Percentiles rank a stretch among this genome's conserved stretches.
These are phyloP conservation scores for Cloeon dipterum DNA, from an alignment of 2,888 invertebrate genomes.

Conservation along the genomic window DNA sequence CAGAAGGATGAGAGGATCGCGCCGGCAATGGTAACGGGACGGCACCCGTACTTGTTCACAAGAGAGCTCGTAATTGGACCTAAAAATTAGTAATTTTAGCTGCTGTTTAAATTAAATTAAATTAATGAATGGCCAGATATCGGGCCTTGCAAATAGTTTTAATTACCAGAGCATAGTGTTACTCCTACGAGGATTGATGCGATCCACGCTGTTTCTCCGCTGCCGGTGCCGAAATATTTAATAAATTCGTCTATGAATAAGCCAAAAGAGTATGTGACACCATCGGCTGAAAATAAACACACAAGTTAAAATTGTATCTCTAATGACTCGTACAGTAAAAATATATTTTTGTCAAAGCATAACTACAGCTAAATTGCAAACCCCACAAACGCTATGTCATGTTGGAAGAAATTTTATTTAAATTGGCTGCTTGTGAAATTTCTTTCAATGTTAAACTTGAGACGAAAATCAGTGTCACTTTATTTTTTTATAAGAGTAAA, in stretches of 20 bases:
- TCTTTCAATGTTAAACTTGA: too few species aligned
- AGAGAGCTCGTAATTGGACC: constrained; percentile 89
- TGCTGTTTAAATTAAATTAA: constrained; percentile 9
- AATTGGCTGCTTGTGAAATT: too few species aligned
- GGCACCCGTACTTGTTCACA: constrained; percentile 88
- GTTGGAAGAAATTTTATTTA: too few species aligned
- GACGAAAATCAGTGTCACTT: too few species aligned
- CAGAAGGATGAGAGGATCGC: constrained; percentile 54
- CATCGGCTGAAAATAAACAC: constrained; percentile 54
- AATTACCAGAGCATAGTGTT: constrained; percentile 77
- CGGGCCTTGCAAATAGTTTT: not conserved
- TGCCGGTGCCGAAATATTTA: constrained; percentile 59
- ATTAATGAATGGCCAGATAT: constrained; percentile 13
- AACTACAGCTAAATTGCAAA: too few species aligned
- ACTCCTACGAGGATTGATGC: constrained; percentile 85
- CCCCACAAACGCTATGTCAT: too few species aligned
- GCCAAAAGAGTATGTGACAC: constrained; percentile 94
- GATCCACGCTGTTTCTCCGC: constrained; percentile 78
- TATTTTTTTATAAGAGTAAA: too few species aligned
- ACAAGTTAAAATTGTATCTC: not conserved
- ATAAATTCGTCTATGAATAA: constrained; percentile 76
- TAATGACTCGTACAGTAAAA: too few species aligned
- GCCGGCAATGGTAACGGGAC: constrained; percentile 73
- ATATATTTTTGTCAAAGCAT: too few species aligned
- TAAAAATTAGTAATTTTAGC: constrained; percentile 27